Percentiles rank a stretch among this genome's conserved stretches.
These are phyloP conservation scores for Halcyon malimbica DNA, from an alignment of 2,113 vertebrate species.

Conservation along the genomic window DNA sequence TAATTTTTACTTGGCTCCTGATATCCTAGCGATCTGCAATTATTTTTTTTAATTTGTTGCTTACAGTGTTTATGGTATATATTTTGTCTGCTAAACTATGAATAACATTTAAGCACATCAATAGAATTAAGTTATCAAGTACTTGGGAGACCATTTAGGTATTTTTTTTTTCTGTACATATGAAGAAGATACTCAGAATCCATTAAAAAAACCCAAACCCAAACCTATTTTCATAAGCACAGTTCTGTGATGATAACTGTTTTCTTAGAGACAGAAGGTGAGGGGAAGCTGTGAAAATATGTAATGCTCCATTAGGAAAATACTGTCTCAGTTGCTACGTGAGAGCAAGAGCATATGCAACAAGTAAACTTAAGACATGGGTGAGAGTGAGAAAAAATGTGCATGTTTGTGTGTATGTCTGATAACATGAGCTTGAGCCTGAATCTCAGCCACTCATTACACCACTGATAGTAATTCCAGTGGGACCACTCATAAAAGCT, in stretches of 20 bases:
- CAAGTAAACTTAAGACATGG: background rate
- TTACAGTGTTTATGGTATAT: background rate
- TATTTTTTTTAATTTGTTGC: background rate
- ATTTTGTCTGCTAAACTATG: background rate
- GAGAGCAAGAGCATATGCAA: background rate
- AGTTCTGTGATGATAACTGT: background rate
- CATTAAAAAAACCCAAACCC: background rate
- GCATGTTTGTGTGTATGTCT: background rate
- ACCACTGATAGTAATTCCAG: background rate
- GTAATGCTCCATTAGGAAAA: background rate
- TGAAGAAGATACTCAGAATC: background rate
- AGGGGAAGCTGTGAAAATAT: background rate
- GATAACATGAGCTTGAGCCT: background rate
- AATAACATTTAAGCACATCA: background rate
- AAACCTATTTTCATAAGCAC: background rate
- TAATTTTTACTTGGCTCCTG: constrained; percentile 35
- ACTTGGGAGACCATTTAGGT: background rate
- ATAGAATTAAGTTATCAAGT: background rate
- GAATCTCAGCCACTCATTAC: background rate
- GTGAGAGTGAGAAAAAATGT: background rate
- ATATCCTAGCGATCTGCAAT: constrained; percentile 9
- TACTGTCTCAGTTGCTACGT: fast-evolving
- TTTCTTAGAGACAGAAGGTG: background rate
- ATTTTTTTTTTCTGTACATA: background rate
- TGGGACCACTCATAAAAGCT: background rate